Conservation (phyloP, 2,113 vertebrate species). For the Coptodon rendalli region DNA sequence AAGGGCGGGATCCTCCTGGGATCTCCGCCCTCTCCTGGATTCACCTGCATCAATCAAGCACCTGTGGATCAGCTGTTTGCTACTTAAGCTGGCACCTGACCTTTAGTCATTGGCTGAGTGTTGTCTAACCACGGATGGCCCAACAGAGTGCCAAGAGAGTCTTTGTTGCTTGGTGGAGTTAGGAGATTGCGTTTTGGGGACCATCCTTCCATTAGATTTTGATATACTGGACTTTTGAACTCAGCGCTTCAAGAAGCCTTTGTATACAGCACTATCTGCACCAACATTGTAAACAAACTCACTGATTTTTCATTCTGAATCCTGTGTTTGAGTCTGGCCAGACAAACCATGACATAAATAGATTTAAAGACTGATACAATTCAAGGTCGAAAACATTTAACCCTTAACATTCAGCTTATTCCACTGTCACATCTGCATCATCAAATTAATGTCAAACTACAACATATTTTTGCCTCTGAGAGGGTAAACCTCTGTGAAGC, state of each 20-base stretch:
- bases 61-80: background rate
- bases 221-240: background rate
- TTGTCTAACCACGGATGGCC: background rate
- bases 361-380: constrained; percentile 27
- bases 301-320: background rate
- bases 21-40: accelerated
- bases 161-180: background rate
- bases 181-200: background rate
- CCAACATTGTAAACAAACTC: background rate
- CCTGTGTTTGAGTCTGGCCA: background rate
- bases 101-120: background rate
- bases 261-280: background rate
- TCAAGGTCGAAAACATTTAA: constrained; percentile 58
- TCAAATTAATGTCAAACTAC: constrained; percentile 49
- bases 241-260: background rate
- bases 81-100: background rate
- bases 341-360: background rate
- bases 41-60: background rate
- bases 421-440: constrained; percentile 48
- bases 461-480: constrained; percentile 32
- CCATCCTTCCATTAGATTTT: background rate
- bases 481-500: constrained; percentile 49
- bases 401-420: constrained; percentile 50
- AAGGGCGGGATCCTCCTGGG: background rate
- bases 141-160: accelerated